Percentiles rank a stretch among this genome's conserved stretches.
Evolutionary conservation across 2,113 vertebrate genomes (phyloP).

Genomic region (Ammodytes dubius): DNA sequence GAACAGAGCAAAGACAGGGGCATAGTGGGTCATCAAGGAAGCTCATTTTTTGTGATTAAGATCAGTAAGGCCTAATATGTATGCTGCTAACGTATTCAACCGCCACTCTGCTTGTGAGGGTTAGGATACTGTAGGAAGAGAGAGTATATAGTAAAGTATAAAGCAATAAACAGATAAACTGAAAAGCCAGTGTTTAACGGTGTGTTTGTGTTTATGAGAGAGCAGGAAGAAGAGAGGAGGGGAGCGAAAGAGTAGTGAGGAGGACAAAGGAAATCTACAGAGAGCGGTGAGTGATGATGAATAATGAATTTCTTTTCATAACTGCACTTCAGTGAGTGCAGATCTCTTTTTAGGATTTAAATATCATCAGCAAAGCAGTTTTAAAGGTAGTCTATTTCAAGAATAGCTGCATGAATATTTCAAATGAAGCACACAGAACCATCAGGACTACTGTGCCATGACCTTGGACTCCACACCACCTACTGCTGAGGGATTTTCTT

Average conservation of each 20-base stretch:
- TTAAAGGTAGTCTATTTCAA: conserved; percentile 58
- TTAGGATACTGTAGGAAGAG: background rate
- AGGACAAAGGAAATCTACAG: conserved; percentile 55
- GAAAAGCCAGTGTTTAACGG: background rate
- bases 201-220: conserved; percentile 12
- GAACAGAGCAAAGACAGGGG: conserved; percentile 15
- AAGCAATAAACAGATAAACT: background rate
- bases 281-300: conserved; percentile 61
- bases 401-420: conserved; percentile 67
- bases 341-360: conserved; percentile 66
- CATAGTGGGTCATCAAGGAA: conserved; percentile 26
- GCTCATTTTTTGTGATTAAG: conserved; percentile 56
- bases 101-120: background rate
- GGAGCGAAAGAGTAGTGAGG: conserved; percentile 31
- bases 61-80: conserved; percentile 49
- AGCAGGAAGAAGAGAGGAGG: background rate
- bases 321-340: conserved; percentile 54
- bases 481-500: background rate
- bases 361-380: conserved; percentile 62
- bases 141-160: background rate
- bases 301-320: conserved; percentile 65
- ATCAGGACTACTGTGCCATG: conserved; percentile 27
- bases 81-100: conserved; percentile 18
- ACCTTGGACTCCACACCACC: conserved; percentile 48
- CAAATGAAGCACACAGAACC: conserved; percentile 37